These are phyloP conservation scores for Theropithecus gelada DNA, from an alignment of 2,113 vertebrate genomes.

Conservation along the genomic window DNA sequence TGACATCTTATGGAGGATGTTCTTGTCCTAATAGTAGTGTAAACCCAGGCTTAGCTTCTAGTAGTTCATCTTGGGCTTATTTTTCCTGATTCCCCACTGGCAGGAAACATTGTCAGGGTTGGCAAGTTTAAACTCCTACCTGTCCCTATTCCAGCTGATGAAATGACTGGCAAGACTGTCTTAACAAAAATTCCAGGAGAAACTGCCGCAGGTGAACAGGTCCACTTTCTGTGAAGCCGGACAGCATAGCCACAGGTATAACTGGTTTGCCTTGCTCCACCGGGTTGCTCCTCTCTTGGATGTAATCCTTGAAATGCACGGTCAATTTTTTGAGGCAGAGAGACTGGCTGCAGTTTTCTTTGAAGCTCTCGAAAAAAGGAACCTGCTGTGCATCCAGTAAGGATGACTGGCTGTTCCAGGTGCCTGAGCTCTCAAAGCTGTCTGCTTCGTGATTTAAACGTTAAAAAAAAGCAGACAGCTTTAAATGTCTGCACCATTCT, in stretches of 20 bases:
- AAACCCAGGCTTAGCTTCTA: conserved; percentile 93
- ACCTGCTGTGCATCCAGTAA: conserved; percentile 90
- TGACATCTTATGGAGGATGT: conserved; percentile 94
- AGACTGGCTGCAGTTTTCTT: conserved; percentile 88
- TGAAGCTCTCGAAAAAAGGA: conserved; percentile 92
- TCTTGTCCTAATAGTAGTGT: conserved; percentile 94
- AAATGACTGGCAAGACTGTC: conserved; percentile 92
- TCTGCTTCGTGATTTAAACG: conserved; percentile 67
- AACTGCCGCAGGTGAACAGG: conserved; percentile 95
- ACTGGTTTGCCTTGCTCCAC: conserved; percentile 91
- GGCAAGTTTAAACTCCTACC: conserved; percentile 93
- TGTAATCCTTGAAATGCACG: conserved; percentile 93
- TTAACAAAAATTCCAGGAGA: conserved; percentile 90
- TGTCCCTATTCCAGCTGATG: conserved; percentile 94
- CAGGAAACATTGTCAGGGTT: conserved; percentile 93
- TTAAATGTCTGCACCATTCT: conserved; percentile 73
- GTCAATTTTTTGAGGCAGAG: conserved; percentile 87
- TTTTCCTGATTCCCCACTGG: conserved; percentile 92
- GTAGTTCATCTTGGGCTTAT: conserved; percentile 96
- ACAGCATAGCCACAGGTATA: conserved; percentile 91
- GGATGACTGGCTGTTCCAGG: conserved; percentile 92
- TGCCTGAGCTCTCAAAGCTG: conserved; percentile 87
- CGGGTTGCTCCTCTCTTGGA: conserved; percentile 90
- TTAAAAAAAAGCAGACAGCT: no score
- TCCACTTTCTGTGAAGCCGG: conserved; percentile 93